Evolutionary conservation across 1,140 invertebrate species (phyloP).

Genomic region (Bombus soroeensis): DNA sequence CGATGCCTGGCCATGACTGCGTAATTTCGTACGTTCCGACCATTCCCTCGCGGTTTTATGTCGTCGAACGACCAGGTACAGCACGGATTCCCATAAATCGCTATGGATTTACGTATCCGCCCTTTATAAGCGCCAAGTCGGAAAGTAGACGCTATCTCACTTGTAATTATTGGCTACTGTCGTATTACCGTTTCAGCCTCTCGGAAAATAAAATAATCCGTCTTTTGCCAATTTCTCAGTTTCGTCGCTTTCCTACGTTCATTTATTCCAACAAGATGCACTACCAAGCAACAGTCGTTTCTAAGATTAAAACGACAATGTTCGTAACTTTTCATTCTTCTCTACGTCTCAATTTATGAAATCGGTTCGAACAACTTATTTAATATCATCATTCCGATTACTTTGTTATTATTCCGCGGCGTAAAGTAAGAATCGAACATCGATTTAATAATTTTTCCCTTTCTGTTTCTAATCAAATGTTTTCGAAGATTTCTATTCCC

Average conservation of each 20-base stretch:
- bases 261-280: background rate
- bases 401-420: no score
- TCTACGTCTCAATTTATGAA: background rate
- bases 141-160: background rate
- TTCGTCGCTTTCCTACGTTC: no score
- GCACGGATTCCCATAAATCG: background rate
- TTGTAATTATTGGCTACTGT: background rate
- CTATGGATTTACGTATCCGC: background rate
- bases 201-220: no score
- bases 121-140: background rate
- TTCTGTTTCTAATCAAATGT: fast-evolving
- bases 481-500: background rate
- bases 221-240: no score
- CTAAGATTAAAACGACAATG: background rate
- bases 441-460: no score
- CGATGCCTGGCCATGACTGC: background rate
- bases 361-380: no score
- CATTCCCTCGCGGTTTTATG: background rate
- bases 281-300: fast-evolving
- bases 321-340: background rate
- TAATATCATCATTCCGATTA: fast-evolving
- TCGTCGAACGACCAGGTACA: fast-evolving
- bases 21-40: background rate
- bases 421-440: no score
- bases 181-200: no score